phyloP scores from a whole-genome alignment of 2,113 vertebrate species.

The Mesocricetus auratus region DNA sequence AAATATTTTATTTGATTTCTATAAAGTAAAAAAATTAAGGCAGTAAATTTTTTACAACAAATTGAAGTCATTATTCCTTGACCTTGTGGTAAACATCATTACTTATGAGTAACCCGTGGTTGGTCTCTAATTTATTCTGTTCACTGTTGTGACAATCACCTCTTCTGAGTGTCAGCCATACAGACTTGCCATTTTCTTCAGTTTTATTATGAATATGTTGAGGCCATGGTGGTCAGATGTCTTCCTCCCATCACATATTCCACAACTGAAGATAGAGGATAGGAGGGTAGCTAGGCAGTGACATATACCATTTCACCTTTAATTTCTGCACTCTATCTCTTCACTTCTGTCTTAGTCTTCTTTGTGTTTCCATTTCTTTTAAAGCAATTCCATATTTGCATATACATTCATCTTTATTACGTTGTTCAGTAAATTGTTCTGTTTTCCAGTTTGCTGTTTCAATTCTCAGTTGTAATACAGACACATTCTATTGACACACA shows the following conservation, averaged over 20 bases:
- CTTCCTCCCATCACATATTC: background rate
- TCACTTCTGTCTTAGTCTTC: background rate
- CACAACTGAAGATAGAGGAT: background rate
- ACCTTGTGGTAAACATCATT: background rate
- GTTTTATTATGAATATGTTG: background rate
- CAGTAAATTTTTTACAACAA: background rate
- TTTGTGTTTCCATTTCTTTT: background rate
- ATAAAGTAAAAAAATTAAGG: background rate
- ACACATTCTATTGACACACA: background rate
- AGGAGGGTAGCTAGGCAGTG: background rate
- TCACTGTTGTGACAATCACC: background rate
- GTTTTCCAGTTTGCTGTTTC: background rate
- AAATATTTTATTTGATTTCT: background rate
- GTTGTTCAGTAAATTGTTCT: background rate
- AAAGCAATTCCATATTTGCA: background rate
- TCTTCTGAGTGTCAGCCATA: background rate
- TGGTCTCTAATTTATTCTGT: background rate
- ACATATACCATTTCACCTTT: background rate
- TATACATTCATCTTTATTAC: background rate
- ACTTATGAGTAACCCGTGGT: background rate
- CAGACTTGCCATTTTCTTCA: background rate
- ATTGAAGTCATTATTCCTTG: background rate
- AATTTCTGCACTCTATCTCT: background rate
- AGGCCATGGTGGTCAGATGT: background rate
- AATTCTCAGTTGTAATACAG: background rate